Percentiles rank a stretch among this genome's conserved stretches.
Evolutionary conservation across 1,140 invertebrate species (phyloP).

Genomic region (Globodera ellingtonae): DNA sequence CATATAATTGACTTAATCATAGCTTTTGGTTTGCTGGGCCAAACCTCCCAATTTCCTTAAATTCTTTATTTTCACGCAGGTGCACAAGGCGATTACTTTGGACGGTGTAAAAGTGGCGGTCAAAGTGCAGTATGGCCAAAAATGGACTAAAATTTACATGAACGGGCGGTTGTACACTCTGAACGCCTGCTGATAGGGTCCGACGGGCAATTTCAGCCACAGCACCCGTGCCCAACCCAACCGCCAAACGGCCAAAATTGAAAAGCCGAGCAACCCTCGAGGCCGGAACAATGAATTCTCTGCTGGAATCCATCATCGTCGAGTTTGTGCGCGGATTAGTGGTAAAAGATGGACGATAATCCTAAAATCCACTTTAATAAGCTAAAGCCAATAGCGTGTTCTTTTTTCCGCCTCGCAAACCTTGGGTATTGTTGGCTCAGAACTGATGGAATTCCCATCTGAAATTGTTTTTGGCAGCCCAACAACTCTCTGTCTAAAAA

Average conservation of each 20-base stretch:
- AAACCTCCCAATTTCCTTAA: no score
- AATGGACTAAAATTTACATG: not conserved
- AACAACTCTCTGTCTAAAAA: not conserved
- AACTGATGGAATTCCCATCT: constrained; percentile 25
- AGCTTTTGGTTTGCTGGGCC: no score
- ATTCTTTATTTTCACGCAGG: constrained; percentile 34
- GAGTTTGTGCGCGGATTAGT: constrained; percentile 2
- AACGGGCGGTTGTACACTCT: not conserved
- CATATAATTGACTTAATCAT: no score
- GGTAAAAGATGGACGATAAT: constrained; percentile 35
- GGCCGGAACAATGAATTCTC: constrained; percentile 54
- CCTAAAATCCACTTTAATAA: constrained; percentile 7
- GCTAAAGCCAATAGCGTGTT: not conserved
- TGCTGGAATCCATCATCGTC: constrained; percentile 36
- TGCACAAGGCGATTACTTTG: constrained; percentile 55
- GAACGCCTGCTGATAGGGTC: constrained; percentile 69
- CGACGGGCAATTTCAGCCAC: constrained; percentile 85
- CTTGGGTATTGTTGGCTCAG: constrained; percentile 44
- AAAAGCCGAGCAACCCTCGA: constrained; percentile 55
- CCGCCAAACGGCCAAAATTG: constrained; percentile 58
- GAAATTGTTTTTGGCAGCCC: not conserved
- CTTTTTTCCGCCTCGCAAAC: constrained; percentile 17
- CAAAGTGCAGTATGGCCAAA: constrained; percentile 63
- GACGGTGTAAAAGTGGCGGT: constrained; percentile 62
- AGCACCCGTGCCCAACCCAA: constrained; percentile 78